Evolutionary conservation across 2,113 vertebrate genomes (phyloP).

Genomic region (Tetrax tetrax): DNA sequence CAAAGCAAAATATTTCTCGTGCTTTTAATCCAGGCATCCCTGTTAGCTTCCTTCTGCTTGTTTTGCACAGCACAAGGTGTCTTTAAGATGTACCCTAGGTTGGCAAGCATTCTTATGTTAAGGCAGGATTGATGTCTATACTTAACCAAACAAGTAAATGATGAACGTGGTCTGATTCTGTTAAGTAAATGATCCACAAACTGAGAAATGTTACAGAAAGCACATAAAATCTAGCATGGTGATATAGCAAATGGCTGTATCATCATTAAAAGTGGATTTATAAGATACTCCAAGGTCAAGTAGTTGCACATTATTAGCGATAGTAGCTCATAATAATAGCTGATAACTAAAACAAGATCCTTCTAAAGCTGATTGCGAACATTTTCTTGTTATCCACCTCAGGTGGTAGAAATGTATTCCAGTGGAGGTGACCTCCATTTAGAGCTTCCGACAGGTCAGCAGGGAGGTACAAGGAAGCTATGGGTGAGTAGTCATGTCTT

Average conservation of each 20-base stretch:
- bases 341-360: neutral
- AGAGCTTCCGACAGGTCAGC: conserved; percentile 96
- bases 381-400: neutral
- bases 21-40: neutral
- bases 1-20: neutral
- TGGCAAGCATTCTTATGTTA: neutral
- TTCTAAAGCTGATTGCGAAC: neutral
- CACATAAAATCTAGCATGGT: neutral
- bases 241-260: neutral
- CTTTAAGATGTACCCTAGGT: neutral
- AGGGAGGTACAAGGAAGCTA: conserved; percentile 90
- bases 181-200: neutral
- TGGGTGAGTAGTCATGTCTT: conserved; percentile 82
- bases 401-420: conserved; percentile 99
- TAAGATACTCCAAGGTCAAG: neutral
- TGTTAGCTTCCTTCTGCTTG: neutral
- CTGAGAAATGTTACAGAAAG: neutral
- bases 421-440: conserved; percentile 97
- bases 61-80: neutral
- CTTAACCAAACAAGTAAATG: neutral
- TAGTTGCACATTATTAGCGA: neutral
- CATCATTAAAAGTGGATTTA: neutral
- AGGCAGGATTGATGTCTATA: neutral
- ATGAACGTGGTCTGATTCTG: neutral
- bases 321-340: neutral